Percentiles rank a stretch among this genome's conserved stretches.
Conservation (phyloP, 2,113 vertebrate genomes). For the Pseudopipra pipra region DNA sequence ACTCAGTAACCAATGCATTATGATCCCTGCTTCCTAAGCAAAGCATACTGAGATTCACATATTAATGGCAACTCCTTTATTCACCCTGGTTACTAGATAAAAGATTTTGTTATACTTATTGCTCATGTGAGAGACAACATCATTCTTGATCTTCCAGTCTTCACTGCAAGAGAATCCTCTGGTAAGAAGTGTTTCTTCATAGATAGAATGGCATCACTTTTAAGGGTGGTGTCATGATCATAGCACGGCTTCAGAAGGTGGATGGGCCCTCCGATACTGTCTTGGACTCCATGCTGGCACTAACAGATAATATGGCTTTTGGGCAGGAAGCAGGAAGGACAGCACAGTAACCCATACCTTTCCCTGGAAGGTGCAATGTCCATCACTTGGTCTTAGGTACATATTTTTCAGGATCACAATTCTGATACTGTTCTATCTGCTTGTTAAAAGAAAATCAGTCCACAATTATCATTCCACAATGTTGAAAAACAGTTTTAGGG, state of each 20-base stretch:
- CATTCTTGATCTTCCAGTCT: background rate
- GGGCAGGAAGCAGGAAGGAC: background rate
- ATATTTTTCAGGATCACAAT: background rate
- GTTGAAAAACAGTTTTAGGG: background rate
- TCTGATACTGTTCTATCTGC: background rate
- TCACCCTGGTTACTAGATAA: background rate
- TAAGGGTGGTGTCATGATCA: background rate
- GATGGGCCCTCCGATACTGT: accelerated
- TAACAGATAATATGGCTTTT: background rate
- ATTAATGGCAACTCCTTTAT: background rate
- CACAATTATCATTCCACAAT: accelerated
- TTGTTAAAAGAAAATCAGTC: background rate
- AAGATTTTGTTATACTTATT: background rate
- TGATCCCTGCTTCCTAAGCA: background rate
- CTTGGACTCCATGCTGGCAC: background rate
- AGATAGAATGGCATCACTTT: background rate
- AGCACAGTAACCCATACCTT: background rate
- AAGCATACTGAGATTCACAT: background rate
- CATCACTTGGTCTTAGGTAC: too few species aligned
- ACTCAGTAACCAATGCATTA: background rate
- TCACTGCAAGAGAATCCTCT: background rate
- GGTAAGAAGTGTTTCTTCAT: background rate
- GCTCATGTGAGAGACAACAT: background rate
- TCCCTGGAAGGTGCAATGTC: background rate
- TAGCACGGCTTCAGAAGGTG: background rate